Conservation (phyloP, 2,113 vertebrate species). For the Perca schrenkii region DNA sequence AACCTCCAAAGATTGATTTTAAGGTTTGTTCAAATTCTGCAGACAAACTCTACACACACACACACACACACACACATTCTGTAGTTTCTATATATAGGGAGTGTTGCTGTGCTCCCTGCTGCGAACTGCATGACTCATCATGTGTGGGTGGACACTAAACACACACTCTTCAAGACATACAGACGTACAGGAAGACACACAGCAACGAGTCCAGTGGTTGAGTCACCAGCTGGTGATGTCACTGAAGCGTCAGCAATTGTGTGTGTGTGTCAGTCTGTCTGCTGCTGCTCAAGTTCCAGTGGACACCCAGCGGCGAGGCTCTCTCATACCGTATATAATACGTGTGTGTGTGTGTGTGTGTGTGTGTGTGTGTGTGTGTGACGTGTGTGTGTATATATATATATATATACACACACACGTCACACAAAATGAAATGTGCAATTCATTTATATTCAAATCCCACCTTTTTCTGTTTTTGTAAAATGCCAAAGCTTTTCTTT, state of each 20-base stretch:
- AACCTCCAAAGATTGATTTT: slow-evolving; percentile 5
- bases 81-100: slow-evolving; percentile 68
- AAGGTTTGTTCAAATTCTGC: not conserved
- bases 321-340: too few species aligned
- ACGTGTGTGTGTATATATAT: too few species aligned
- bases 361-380: too few species aligned
- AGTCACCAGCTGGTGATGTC: slow-evolving; percentile 76
- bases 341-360: too few species aligned
- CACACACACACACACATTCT: slow-evolving; percentile 19
- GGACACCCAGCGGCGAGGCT: not conserved
- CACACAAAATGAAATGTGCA: slow-evolving; percentile 2
- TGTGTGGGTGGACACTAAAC: slow-evolving; percentile 74
- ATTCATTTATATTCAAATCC: not conserved
- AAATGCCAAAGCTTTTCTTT: slow-evolving; percentile 47
- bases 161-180: slow-evolving; percentile 34
- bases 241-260: slow-evolving; percentile 53
- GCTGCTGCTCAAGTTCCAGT: not conserved
- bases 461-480: slow-evolving; percentile 12
- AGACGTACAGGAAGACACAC: slow-evolving; percentile 37
- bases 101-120: slow-evolving; percentile 70
- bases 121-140: slow-evolving; percentile 74
- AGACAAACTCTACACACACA: not conserved
- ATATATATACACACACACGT: too few species aligned
- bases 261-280: slow-evolving; percentile 17
- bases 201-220: slow-evolving; percentile 69